Evolutionary conservation across 2,113 vertebrate species (phyloP).

Genomic region (Antechinus flavipes): DNA sequence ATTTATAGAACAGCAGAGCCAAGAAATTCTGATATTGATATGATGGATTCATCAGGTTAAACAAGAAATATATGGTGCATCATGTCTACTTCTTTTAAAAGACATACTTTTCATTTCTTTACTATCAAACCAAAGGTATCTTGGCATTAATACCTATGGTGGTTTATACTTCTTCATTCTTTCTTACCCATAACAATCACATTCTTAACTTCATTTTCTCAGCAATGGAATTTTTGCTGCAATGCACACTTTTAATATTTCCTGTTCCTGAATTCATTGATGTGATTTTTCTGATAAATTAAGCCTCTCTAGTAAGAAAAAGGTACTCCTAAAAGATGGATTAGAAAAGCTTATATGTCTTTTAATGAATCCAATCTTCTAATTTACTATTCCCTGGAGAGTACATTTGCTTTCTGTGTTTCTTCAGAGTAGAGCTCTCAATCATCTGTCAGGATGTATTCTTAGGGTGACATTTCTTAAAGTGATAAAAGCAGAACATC

Average conservation of each 20-base stretch:
- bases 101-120: background rate
- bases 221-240: background rate
- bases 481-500: conserved; percentile 72
- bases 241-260: conserved; percentile 63
- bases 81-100: conserved; percentile 28
- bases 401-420: conserved; percentile 71
- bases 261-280: conserved; percentile 66
- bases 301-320: conserved; percentile 69
- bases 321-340: conserved; percentile 77
- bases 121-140: background rate
- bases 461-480: conserved; percentile 73
- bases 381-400: conserved; percentile 80
- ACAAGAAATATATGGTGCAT: background rate
- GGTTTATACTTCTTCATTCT: background rate
- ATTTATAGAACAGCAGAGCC: background rate
- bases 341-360: conserved; percentile 74
- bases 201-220: conserved; percentile 31
- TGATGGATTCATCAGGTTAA: background rate
- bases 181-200: background rate
- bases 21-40: background rate
- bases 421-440: conserved; percentile 70
- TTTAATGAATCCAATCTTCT: conserved; percentile 80
- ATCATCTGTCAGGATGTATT: conserved; percentile 78
- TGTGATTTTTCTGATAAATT: conserved; percentile 63
- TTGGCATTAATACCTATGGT: background rate